Evolutionary conservation across 2,888 invertebrate genomes (phyloP).

Genomic region (Drosophila colorata): DNA sequence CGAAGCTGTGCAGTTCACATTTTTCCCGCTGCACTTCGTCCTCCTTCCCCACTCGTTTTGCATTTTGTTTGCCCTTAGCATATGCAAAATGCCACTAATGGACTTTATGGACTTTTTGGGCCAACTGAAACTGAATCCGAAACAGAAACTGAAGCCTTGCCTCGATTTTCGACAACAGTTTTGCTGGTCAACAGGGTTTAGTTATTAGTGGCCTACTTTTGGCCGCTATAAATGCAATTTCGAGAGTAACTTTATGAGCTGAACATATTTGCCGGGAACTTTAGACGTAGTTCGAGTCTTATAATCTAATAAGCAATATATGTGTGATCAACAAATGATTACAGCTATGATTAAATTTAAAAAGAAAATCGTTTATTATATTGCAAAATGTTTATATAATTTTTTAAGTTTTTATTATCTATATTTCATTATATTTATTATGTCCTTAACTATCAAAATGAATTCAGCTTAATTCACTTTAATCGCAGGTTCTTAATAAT

Average conservation of each 20-base stretch:
- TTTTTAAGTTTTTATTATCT: too few relatives aligned
- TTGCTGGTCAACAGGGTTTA: constrained; percentile 15
- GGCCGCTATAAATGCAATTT: constrained; percentile 22
- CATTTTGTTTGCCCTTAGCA: constrained; percentile 39
- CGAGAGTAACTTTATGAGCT: constrained; percentile 1
- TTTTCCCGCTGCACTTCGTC: background rate
- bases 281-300: background rate
- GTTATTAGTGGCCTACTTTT: constrained; percentile 39
- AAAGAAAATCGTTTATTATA: too few relatives aligned
- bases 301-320: background rate
- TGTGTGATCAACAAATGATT: too few relatives aligned
- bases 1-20: constrained; percentile 18
- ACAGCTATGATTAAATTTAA: too few relatives aligned
- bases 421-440: too few relatives aligned
- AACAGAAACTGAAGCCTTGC: constrained; percentile 30
- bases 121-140: constrained; percentile 27
- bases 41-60: background rate
- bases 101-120: constrained; percentile 54
- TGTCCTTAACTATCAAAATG: too few relatives aligned
- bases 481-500: too few relatives aligned
- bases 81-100: constrained; percentile 76
- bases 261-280: background rate
- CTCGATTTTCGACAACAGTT: constrained; percentile 27
- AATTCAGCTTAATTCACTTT: too few relatives aligned
- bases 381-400: too few relatives aligned